Percentiles rank a stretch among this genome's conserved stretches.
Conservation (phyloP, 1,140 invertebrate species). For the Zeugodacus cucurbitae region DNA sequence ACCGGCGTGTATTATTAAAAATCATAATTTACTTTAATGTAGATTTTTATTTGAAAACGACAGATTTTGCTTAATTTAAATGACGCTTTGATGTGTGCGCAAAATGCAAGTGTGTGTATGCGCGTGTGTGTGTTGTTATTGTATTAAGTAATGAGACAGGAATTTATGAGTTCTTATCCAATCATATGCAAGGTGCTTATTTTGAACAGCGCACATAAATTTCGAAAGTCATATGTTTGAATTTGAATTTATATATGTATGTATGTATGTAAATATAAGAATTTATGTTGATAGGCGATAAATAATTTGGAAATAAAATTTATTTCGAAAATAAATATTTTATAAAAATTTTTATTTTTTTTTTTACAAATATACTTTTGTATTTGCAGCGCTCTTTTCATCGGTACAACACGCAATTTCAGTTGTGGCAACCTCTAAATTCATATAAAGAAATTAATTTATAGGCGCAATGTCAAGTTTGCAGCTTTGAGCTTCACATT, state of each 20-base stretch:
- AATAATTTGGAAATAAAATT: neutral
- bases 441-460: neutral
- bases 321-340: neutral
- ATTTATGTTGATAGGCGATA: neutral
- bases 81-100: neutral
- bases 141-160: neutral
- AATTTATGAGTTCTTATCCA: neutral
- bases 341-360: too few species aligned
- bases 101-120: neutral
- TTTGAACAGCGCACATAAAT: neutral
- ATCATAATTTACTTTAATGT: constrained; percentile 51
- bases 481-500: neutral
- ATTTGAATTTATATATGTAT: neutral
- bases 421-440: neutral
- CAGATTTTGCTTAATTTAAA: constrained; percentile 33
- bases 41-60: constrained; percentile 38
- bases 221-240: neutral
- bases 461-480: neutral
- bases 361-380: neutral
- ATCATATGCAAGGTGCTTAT: neutral
- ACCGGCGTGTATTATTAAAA: constrained; percentile 49
- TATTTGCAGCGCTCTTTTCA: neutral
- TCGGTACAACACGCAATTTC: neutral
- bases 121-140: neutral
- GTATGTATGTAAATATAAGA: neutral